These are phyloP conservation scores for Beaufortia kweichowensis DNA, from an alignment of 2,113 vertebrate genomes.

Conservation along the genomic window DNA sequence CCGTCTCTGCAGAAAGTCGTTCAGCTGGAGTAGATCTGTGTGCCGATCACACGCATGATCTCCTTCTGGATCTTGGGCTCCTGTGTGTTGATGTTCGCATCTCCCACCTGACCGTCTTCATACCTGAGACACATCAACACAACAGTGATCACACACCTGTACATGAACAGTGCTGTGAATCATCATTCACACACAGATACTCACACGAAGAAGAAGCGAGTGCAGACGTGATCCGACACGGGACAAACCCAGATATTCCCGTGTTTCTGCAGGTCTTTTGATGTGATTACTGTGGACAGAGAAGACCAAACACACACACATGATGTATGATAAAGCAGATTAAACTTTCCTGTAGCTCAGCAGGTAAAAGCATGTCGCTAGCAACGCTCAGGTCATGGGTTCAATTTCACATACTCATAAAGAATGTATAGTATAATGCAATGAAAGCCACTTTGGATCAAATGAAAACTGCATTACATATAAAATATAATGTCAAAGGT, in stretches of 20 bases:
- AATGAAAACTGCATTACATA: too few species aligned
- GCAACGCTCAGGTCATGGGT: too few species aligned
- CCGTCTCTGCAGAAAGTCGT: slow-evolving; percentile 22
- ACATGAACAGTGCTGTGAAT: too few species aligned
- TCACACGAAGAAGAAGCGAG: slow-evolving; percentile 99
- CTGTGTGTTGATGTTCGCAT: slow-evolving; percentile 99
- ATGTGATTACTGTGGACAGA: slow-evolving; percentile 89
- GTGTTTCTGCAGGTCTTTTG: slow-evolving; percentile 98
- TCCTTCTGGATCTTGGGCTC: slow-evolving; percentile 99
- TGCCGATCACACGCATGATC: slow-evolving; percentile 99
- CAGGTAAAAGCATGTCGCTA: too few species aligned
- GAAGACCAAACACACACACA: not conserved
- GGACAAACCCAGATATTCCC: slow-evolving; percentile 99
- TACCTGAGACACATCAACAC: slow-evolving; percentile 77
- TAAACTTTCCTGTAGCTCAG: too few species aligned
- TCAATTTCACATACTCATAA: too few species aligned
- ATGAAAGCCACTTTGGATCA: too few species aligned
- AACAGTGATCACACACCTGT: not conserved
- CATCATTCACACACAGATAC: slow-evolving; percentile 68
- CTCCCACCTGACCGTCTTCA: slow-evolving; percentile 97
- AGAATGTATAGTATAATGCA: too few species aligned
- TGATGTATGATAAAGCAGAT: too few species aligned
- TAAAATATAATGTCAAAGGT: too few species aligned
- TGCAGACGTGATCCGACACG: slow-evolving; percentile 97
- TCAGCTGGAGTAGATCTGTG: slow-evolving; percentile 98